Evolutionary conservation across 1,140 invertebrate species (phyloP).

Genomic region (Scaptomyza pallida): DNA sequence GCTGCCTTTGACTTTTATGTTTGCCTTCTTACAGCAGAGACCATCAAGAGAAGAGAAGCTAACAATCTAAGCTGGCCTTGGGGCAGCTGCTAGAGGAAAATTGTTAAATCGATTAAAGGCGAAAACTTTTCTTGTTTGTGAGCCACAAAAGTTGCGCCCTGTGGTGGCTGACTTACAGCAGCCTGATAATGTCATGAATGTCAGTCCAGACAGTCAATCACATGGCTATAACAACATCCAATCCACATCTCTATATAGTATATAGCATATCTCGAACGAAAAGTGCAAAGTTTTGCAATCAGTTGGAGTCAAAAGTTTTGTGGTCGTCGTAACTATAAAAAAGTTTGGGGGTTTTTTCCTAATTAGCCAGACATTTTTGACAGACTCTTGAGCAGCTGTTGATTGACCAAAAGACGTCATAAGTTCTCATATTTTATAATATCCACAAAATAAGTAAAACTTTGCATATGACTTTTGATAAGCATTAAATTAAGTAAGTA

Average conservation of each 20-base stretch:
- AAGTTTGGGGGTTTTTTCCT: conserved; percentile 75
- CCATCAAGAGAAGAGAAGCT: background rate
- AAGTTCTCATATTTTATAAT: conserved; percentile 17
- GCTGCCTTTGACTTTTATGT: conserved; percentile 64
- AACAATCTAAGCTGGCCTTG: conserved; percentile 40
- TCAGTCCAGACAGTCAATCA: conserved; percentile 53
- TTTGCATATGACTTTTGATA: conserved; percentile 52
- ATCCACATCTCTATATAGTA: background rate
- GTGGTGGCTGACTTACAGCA: conserved; percentile 37
- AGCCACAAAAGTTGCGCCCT: conserved; percentile 26
- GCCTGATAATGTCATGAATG: conserved; percentile 59
- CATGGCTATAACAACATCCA: conserved; percentile 2
- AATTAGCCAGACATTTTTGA: conserved; percentile 57
- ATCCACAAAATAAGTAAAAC: conserved; percentile 8
- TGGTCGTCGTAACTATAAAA: conserved; percentile 47
- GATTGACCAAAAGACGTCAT: conserved; percentile 45
- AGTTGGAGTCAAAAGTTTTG: conserved; percentile 73
- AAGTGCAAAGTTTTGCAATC: conserved; percentile 77
- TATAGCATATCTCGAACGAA: conserved; percentile 15
- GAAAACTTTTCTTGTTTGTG: conserved; percentile 46
- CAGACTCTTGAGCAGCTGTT: conserved; percentile 11
- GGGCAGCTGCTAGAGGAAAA: conserved; percentile 40
- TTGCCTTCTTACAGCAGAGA: conserved; percentile 56
- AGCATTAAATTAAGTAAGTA: conserved; percentile 40
- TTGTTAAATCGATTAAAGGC: conserved; percentile 78